Conservation (phyloP, 2,888 invertebrate species). For the Eristalinus aeneus region DNA sequence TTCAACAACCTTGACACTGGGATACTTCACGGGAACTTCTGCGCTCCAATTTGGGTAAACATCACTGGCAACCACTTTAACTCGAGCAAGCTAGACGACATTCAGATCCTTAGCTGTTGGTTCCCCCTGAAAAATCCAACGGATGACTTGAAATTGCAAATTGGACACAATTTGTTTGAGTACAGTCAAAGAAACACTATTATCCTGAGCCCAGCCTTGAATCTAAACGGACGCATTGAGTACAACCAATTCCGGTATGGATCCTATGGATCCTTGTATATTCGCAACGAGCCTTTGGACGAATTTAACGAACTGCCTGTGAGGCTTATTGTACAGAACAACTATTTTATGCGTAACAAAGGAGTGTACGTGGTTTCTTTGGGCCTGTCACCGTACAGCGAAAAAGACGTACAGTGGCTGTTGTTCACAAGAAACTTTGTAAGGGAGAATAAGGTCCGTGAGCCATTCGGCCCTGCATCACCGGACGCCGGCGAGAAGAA, state of each 20-base stretch:
- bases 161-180: slow-evolving; percentile 93
- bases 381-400: slow-evolving; percentile 93
- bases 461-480: slow-evolving; percentile 88
- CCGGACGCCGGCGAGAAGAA: slow-evolving; percentile 82
- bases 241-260: slow-evolving; percentile 94
- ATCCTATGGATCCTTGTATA: slow-evolving; percentile 89
- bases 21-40: slow-evolving; percentile 95
- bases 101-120: slow-evolving; percentile 94
- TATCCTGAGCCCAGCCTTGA: slow-evolving; percentile 90
- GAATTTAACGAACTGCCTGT: slow-evolving; percentile 90
- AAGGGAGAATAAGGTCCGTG: slow-evolving; percentile 90
- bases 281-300: slow-evolving; percentile 90
- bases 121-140: slow-evolving; percentile 75
- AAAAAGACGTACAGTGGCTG: slow-evolving; percentile 89
- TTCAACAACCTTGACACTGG: slow-evolving; percentile 93
- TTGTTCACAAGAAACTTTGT: slow-evolving; percentile 94
- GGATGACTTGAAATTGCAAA: slow-evolving; percentile 83
- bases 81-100: slow-evolving; percentile 88
- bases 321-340: slow-evolving; percentile 88
- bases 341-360: slow-evolving; percentile 93
- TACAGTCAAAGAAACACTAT: slow-evolving; percentile 88
- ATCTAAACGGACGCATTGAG: slow-evolving; percentile 89
- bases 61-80: slow-evolving; percentile 96
- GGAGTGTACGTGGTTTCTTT: slow-evolving; percentile 94
- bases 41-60: slow-evolving; percentile 91